A percentile compares a stretch with the other conserved stretches of the same genome.
Evolutionary conservation across 2,888 invertebrate genomes (phyloP).

Genomic region (Hymenopus coronatus): DNA sequence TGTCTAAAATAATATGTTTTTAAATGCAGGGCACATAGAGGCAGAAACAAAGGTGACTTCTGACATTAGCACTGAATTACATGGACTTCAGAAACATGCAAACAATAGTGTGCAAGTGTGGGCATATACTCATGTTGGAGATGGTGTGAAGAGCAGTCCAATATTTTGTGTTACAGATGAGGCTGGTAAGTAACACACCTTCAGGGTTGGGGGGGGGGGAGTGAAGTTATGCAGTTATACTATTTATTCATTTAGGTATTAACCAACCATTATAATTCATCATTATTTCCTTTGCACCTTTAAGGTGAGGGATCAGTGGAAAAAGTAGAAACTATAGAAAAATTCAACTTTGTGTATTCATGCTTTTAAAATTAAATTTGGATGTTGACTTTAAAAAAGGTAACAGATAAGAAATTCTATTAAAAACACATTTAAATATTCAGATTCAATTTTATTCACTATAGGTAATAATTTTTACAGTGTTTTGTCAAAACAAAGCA

Average conservation of each 20-base stretch:
- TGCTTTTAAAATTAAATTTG: too few species aligned
- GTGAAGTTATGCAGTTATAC: not conserved
- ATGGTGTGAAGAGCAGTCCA: conserved; percentile 46
- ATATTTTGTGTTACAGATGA: conserved; percentile 50
- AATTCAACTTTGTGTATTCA: too few species aligned
- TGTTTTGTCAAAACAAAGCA: too few species aligned
- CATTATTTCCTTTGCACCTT: too few species aligned
- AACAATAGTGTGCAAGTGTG: conserved; percentile 50
- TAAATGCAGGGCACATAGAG: conserved; percentile 38
- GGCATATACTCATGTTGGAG: conserved; percentile 49
- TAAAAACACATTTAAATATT: too few species aligned
- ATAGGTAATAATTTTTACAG: too few species aligned
- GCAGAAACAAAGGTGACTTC: conserved; percentile 43
- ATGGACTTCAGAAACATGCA: conserved; percentile 46
- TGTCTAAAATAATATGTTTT: not conserved
- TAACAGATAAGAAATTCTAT: too few species aligned
- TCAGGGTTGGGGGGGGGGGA: not conserved
- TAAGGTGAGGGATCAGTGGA: too few species aligned
- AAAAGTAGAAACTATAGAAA: too few species aligned
- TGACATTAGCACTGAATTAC: conserved; percentile 41
- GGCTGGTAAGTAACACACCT: conserved; percentile 39
- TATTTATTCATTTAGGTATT: not conserved
- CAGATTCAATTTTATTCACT: too few species aligned
- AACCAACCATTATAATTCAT: not conserved
- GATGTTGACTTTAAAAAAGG: too few species aligned